Conservation (phyloP, 2,113 vertebrate species). For the Ciconia maguari region DNA sequence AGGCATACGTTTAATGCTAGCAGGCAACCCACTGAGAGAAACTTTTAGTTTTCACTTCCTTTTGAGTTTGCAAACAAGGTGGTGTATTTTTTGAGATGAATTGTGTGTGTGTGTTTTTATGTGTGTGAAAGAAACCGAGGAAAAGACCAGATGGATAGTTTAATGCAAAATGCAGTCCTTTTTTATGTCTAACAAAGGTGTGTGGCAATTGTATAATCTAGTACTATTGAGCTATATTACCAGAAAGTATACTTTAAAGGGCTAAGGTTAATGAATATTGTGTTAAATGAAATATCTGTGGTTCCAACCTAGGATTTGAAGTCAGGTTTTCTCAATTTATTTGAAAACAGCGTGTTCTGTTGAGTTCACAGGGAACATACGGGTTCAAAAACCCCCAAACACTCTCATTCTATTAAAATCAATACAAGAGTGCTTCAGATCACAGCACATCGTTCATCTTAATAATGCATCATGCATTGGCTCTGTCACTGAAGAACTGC, state of each 20-base stretch:
- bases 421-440: background rate
- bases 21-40: background rate
- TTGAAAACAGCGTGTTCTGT: background rate
- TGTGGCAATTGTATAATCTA: background rate
- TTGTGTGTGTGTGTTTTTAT: background rate
- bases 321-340: background rate
- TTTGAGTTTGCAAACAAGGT: background rate
- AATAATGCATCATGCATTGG: background rate
- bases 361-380: background rate
- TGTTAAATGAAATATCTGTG: background rate
- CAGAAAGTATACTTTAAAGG: background rate
- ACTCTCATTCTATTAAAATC: background rate
- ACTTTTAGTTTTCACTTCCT: background rate
- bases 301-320: background rate
- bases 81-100: background rate
- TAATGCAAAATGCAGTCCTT: background rate
- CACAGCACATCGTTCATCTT: background rate
- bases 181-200: background rate
- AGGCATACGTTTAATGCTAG: background rate
- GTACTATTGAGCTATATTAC: background rate
- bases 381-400: background rate
- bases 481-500: background rate
- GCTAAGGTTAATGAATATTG: conserved; percentile 10
- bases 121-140: background rate
- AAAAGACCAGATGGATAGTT: background rate